These are phyloP conservation scores for Drosophila tripunctata DNA, from an alignment of 2,888 invertebrate species.

Conservation along the genomic window DNA sequence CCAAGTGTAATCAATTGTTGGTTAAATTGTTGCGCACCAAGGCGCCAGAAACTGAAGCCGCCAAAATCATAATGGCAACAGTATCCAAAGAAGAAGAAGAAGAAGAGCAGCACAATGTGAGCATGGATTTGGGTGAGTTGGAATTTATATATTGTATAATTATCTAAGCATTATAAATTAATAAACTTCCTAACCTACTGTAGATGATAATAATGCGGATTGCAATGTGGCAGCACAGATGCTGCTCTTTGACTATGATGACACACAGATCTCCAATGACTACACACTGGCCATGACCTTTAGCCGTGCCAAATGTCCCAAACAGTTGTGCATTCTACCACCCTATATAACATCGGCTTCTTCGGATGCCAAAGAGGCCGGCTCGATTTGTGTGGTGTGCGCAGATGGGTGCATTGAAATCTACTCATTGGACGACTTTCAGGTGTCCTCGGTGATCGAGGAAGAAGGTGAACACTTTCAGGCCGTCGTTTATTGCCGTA, in stretches of 20 bases:
- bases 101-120: constrained; percentile 57
- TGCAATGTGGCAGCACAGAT: constrained; percentile 79
- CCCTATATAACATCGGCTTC: constrained; percentile 34
- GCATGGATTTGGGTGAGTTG: constrained; percentile 57
- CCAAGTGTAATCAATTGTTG: constrained; percentile 87
- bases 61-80: constrained; percentile 80
- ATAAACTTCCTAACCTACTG: neutral
- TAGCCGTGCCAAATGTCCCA: constrained; percentile 87
- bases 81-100: constrained; percentile 70
- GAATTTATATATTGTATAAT: neutral
- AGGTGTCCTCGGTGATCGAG: constrained; percentile 88
- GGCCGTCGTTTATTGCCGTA: constrained; percentile 93
- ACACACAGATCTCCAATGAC: constrained; percentile 78
- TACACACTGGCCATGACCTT: constrained; percentile 85
- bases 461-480: constrained; percentile 90
- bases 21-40: constrained; percentile 84
- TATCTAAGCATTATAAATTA: neutral
- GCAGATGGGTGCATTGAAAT: constrained; percentile 90
- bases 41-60: constrained; percentile 55
- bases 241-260: constrained; percentile 76
- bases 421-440: constrained; percentile 89
- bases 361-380: constrained; percentile 82
- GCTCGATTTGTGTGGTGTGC: constrained; percentile 90
- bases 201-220: constrained; percentile 64
- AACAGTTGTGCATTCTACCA: constrained; percentile 89